Conservation (phyloP, 2,113 vertebrate species). For the Leucosticte australis region DNA sequence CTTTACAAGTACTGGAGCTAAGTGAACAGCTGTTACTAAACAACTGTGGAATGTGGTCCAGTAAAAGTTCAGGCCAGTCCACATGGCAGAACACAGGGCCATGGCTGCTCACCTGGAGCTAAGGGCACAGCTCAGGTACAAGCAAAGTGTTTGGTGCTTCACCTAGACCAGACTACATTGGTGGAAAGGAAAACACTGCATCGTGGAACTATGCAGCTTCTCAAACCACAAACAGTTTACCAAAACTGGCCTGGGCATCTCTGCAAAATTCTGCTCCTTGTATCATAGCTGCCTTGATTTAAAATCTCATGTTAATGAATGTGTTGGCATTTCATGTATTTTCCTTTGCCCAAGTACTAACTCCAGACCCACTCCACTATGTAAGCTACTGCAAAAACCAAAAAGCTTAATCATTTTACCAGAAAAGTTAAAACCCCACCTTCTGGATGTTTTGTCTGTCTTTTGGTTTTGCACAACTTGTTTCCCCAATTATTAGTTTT, state of each 20-base stretch:
- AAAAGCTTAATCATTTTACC: not conserved
- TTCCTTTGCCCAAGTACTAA: not conserved
- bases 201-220: not conserved
- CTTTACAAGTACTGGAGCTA: not conserved
- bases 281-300: not conserved
- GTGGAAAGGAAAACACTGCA: not conserved
- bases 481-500: not conserved
- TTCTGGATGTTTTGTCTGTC: not conserved
- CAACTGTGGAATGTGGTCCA: not conserved
- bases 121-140: not conserved
- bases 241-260: not conserved
- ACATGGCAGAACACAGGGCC: fast-evolving
- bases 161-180: not conserved
- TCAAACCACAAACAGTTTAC: not conserved
- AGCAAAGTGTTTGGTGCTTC: fast-evolving
- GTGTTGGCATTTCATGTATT: not conserved
- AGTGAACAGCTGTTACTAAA: not conserved
- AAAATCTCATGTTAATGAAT: not conserved
- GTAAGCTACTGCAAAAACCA: not conserved
- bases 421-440: not conserved
- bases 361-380: not conserved
- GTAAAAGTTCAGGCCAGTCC: not conserved
- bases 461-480: not conserved
- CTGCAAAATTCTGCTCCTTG: not conserved
- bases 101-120: not conserved